These are phyloP conservation scores for Dipodomys spectabilis DNA, from an alignment of 2,113 vertebrate species.

Conservation along the genomic window DNA sequence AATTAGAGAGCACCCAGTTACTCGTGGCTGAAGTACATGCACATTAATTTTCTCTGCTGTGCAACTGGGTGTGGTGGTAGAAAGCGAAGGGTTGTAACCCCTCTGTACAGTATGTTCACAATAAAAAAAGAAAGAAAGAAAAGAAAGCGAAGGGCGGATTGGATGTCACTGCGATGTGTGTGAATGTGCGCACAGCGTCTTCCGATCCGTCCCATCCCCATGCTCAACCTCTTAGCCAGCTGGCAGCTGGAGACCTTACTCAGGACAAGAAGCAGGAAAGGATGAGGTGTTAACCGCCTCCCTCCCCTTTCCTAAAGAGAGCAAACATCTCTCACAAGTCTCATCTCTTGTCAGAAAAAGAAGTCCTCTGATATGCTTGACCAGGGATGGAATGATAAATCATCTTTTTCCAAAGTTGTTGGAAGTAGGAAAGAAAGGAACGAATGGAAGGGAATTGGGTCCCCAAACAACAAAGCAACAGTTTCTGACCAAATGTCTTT, in stretches of 20 bases:
- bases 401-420: constrained; percentile 43
- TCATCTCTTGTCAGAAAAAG: neutral
- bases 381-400: neutral
- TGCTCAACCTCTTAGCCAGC: neutral
- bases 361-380: neutral
- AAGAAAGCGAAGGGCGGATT: neutral
- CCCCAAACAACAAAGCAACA: neutral
- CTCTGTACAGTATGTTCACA: too few relatives aligned
- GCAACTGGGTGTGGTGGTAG: neutral
- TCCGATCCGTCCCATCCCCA: neutral
- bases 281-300: neutral
- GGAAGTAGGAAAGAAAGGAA: neutral
- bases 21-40: neutral
- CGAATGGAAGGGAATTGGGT: neutral
- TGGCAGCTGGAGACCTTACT: neutral
- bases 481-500: neutral
- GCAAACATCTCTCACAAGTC: neutral
- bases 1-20: neutral
- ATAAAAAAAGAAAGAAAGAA: too few relatives aligned
- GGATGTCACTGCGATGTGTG: neutral
- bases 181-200: neutral
- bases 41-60: neutral
- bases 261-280: neutral
- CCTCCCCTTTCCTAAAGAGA: neutral
- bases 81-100: neutral